These are phyloP conservation scores for Halcyon smyrnensis DNA, from an alignment of 2,797 vertebrate genomes.

Conservation along the genomic window DNA sequence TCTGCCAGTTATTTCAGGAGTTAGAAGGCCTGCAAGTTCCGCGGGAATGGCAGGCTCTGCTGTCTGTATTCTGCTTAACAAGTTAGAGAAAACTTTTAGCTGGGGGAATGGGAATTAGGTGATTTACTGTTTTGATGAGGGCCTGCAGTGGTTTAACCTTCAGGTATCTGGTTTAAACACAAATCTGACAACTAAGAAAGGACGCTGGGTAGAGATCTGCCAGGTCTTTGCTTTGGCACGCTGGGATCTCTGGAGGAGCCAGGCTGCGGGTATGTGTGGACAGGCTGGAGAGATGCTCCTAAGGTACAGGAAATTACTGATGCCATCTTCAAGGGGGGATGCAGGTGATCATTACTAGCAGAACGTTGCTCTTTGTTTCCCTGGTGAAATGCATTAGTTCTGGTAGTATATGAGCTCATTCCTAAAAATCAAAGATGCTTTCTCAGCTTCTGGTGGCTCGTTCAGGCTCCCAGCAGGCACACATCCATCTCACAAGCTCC, in stretches of 20 bases:
- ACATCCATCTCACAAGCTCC: neutral
- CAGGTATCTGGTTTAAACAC: neutral
- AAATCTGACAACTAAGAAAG: neutral
- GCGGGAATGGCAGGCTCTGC: neutral
- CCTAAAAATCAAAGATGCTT: neutral
- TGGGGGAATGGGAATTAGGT: constrained; percentile 22
- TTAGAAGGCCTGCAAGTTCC: constrained; percentile 41
- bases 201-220: neutral
- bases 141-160: constrained; percentile 42
- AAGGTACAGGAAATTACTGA: neutral
- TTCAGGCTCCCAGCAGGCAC: neutral
- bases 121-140: constrained; percentile 38
- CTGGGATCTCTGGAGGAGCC: neutral
- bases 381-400: neutral
- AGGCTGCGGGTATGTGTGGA: neutral
- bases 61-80: constrained; percentile 68
- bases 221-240: neutral
- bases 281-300: neutral
- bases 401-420: neutral
- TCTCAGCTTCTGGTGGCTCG: neutral
- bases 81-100: constrained; percentile 29
- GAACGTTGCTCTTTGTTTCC: neutral
- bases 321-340: neutral
- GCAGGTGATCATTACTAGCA: neutral
- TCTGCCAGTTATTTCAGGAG: constrained; percentile 67